Conservation (phyloP, 2,888 invertebrate species). For the Tetranychus truncatus region DNA sequence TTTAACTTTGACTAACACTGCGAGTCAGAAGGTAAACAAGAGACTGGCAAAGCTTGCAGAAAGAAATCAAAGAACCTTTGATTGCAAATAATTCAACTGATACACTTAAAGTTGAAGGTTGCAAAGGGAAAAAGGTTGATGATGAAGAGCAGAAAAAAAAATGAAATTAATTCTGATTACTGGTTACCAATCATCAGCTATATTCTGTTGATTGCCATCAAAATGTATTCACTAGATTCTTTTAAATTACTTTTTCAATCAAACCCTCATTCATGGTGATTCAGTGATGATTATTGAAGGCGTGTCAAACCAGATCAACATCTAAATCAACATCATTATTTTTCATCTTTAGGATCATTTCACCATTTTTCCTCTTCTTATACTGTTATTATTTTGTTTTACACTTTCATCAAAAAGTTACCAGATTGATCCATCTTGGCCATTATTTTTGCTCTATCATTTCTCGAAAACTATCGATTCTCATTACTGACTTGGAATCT, state of each 20-base stretch:
- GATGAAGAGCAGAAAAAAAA: neutral
- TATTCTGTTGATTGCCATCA: neutral
- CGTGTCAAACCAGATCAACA: constrained; percentile 5
- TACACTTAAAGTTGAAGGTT: too few relatives aligned
- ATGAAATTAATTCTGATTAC: neutral
- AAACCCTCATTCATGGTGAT: neutral
- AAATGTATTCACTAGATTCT: constrained; percentile 7
- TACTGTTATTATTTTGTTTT: too few relatives aligned
- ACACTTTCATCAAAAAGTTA: too few relatives aligned
- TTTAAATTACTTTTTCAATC: neutral
- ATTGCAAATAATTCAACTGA: too few relatives aligned
- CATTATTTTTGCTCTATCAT: neutral
- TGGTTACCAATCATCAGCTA: neutral
- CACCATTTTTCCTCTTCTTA: neutral
- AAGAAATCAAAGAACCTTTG: too few relatives aligned
- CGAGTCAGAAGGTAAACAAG: neutral
- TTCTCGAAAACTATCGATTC: neutral
- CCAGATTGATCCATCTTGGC: too few relatives aligned
- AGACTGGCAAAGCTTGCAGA: too few relatives aligned
- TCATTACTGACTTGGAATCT: neutral
- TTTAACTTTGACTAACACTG: neutral
- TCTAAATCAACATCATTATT: neutral
- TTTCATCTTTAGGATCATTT: constrained; percentile 1
- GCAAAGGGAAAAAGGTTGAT: too few relatives aligned
- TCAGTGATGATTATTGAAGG: neutral